Base-by-base conservation (phyloP, 1,140 invertebrate species). In the Platorchestia sp. region DNA sequence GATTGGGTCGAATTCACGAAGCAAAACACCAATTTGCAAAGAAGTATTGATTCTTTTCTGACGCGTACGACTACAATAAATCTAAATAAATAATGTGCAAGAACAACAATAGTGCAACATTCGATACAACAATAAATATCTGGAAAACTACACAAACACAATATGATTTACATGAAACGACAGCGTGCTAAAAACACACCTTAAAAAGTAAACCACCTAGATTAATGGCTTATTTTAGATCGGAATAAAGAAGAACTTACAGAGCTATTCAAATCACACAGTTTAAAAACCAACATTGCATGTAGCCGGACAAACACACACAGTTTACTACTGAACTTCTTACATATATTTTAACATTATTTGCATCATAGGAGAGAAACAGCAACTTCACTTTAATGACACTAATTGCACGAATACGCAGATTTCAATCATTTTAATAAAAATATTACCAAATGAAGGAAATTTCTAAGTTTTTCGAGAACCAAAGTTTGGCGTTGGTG, bases 41-140 rank as follows among this genome's bases (percentile, higher is more conserved):
- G 59, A 75, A 19, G 14, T 75, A 36, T 75, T 75, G 27, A 75
- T 27, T 27, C 3, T 75, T 75, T 10, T 27, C 36, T 36, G 19
- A 10, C 7, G 59, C 36, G 36, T 3, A 75, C 14, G 59, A 75
- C 59, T 75, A 75, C 59, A 36, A 75, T 75, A 75, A 75, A 75
- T 75, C 59, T 75, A 75, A 75, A 75, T 75, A 75, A 75, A 75
- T 75, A 75, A 75, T 75, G 59, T 75, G 59, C 59, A 75, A 75
- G 59, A 75, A 75, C 59, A 75, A 75, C 59, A 75, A 75, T 75
- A 75, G 59, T 75, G 59, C 27, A 75, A 75, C 27, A 75, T 75
- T 75, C 59, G 59, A 75, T 10, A 75, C 59, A 75, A 75, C 59
- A 75, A 75, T 75, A 75, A 75, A 75, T 75, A 75, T 75, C 59